Evolutionary conservation across 1,140 invertebrate genomes (phyloP), one percentile per base, ranked within the genome.

Genomic region (Eupeodes corollae): DNA sequence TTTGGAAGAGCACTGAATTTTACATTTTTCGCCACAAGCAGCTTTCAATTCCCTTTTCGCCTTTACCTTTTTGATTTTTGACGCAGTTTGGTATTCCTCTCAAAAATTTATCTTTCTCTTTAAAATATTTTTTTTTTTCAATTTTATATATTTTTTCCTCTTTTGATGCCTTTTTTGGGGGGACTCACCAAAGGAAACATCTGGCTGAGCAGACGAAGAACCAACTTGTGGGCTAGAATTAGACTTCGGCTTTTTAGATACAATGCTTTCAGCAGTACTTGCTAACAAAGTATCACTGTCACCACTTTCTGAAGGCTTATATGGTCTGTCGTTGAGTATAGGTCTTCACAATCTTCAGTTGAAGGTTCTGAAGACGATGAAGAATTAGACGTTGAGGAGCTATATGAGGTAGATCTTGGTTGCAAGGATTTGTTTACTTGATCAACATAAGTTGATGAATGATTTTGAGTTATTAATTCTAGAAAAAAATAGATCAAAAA

Each of bases 21-120:
- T 44, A 15, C 42, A 44, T 21, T 21, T 32, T 15, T 44, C 6
- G 6, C 26, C 30, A 44, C 42, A 44, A 10, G 31, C 10, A 44
- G 41, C n/a, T 44, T 44, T 44, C 42, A 44, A 32, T 32, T 44
- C 8, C 33, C 42, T 31, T 33, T 10, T 31, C 5, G 42, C 15
- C 26, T 32, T 44, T 11, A 44, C 15, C 33, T 44, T 44, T 44
- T 31, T 44, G 31, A 21, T 32, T n/a, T 12, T 5, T 44, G 42
- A 10, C 12, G 8, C 6, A 6, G 42, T 32, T 44, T 44, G 26
- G 33, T 44, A 44, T 32, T 30, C 13, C 33, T 44, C n/a, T n/a
- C 42, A 21, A 44, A 5, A 32, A 33, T 44, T n/a, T n/a, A n/a
- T 44, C 13, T 21, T 5, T 31, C 8, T 32, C n/a, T 44, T 33